phyloP scores from a whole-genome alignment of 2,888 invertebrate genomes.

The Stegana nigrithorax region DNA sequence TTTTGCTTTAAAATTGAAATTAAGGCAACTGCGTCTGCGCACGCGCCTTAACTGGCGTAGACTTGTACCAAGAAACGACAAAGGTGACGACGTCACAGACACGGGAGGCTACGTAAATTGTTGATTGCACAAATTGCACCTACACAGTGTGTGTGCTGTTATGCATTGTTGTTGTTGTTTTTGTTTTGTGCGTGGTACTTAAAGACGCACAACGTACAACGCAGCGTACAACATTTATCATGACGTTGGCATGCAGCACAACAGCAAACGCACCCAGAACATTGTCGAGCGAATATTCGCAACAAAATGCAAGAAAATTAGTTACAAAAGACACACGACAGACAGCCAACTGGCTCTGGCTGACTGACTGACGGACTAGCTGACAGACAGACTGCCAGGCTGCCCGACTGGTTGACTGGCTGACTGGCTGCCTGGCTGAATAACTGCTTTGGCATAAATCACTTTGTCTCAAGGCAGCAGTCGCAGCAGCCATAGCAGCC shows the following conservation, averaged over 20 bases:
- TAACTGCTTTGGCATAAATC: slow-evolving; percentile 55
- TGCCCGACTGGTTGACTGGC: background rate
- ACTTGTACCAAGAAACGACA: slow-evolving; percentile 12
- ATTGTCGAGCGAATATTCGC: slow-evolving; percentile 53
- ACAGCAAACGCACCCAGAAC: slow-evolving; percentile 30
- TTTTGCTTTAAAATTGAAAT: background rate
- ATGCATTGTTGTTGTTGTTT: background rate
- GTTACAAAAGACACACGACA: slow-evolving; percentile 34
- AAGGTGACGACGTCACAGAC: slow-evolving; percentile 16
- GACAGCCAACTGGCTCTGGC: background rate
- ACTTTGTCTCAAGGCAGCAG: slow-evolving; percentile 32
- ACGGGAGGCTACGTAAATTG: slow-evolving; percentile 10
- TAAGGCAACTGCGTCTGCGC: slow-evolving; percentile 5
- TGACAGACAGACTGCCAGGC: background rate
- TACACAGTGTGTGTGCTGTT: slow-evolving; percentile 37
- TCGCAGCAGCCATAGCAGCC: slow-evolving; percentile 59
- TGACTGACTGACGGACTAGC: slow-evolving; percentile 6
- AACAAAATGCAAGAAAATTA: slow-evolving; percentile 51
- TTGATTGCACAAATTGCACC: slow-evolving; percentile 59
- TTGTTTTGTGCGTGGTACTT: slow-evolving; percentile 20
- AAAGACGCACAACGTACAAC: slow-evolving; percentile 31
- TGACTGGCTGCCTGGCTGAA: too few relatives aligned
- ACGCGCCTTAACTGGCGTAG: slow-evolving; percentile 28
- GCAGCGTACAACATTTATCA: slow-evolving; percentile 16
- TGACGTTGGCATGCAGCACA: background rate